phyloP scores from a whole-genome alignment of 2,797 vertebrate genomes.

The Brotula barbata region DNA sequence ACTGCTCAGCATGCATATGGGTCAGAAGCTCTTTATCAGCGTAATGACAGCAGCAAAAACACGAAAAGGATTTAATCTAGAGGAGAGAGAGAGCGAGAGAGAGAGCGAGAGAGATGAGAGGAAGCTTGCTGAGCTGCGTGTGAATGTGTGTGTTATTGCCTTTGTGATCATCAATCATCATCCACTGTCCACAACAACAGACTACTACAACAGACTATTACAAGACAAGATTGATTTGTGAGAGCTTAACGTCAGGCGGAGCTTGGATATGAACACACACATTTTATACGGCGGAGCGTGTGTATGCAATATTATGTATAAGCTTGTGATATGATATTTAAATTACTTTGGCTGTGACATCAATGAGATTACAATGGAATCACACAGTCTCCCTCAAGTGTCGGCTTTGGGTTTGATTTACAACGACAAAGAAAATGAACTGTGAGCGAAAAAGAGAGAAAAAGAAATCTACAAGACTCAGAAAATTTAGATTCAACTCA shows the following conservation, averaged over 20 bases:
- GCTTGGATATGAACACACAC: neutral
- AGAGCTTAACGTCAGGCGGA: neutral
- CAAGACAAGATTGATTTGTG: neutral
- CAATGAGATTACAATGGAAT: no score
- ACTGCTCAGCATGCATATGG: conserved; percentile 52
- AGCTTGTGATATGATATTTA: no score
- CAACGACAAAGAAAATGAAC: no score
- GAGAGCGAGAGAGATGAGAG: neutral
- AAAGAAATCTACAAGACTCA: no score
- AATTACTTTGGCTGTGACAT: no score
- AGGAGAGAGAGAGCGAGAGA: neutral
- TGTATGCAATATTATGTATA: neutral
- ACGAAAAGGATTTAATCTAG: conserved; percentile 40
- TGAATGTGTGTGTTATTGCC: neutral
- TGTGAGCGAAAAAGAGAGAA: no score
- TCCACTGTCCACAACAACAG: neutral
- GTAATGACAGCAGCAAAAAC: conserved; percentile 49
- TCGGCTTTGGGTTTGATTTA: no score
- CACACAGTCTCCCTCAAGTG: no score
- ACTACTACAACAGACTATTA: neutral
- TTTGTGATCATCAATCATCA: neutral
- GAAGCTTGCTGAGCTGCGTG: neutral
- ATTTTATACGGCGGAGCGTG: neutral
- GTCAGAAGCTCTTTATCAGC: conserved; percentile 58
- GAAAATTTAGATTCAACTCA: no score